A percentile compares a stretch with the other conserved stretches of the same genome.
Evolutionary conservation across 2,888 invertebrate genomes (phyloP).

Genomic region (Nemotelus nigrinus): DNA sequence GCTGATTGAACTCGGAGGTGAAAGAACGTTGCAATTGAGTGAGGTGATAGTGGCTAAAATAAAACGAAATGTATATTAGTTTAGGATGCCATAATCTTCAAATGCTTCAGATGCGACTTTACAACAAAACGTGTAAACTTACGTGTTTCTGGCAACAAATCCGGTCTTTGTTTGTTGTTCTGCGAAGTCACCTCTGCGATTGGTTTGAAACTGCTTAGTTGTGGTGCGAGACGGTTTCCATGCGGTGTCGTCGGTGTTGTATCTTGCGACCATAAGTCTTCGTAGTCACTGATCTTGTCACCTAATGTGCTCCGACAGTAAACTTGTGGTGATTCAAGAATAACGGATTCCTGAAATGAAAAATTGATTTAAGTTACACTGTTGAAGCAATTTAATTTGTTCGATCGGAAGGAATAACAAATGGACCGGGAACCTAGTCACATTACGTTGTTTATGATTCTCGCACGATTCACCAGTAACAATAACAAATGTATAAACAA

Average conservation of each 20-base stretch:
- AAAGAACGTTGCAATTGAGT: conserved; percentile 67
- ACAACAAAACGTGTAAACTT: conserved; percentile 52
- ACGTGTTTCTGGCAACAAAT: conserved; percentile 71
- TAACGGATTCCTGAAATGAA: conserved; percentile 78
- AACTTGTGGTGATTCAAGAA: conserved; percentile 81
- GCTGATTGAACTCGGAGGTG: conserved; percentile 61
- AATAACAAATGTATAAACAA: too few species aligned
- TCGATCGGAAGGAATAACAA: too few species aligned
- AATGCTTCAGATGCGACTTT: not conserved
- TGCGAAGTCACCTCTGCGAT: conserved; percentile 56
- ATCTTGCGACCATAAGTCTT: conserved; percentile 89
- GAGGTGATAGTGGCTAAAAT: conserved; percentile 68
- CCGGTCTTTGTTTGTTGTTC: conserved; percentile 64
- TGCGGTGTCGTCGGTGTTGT: conserved; percentile 61
- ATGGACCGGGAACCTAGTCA: too few species aligned
- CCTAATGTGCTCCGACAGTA: conserved; percentile 88
- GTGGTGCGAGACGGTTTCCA: conserved; percentile 68
- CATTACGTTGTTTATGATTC: too few species aligned
- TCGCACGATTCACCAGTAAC: too few species aligned
- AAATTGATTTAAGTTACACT: conserved; percentile 63
- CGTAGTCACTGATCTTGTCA: conserved; percentile 94
- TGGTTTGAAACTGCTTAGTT: conserved; percentile 64
- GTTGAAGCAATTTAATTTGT: not conserved
- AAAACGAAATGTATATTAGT: not conserved
- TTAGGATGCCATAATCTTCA: too few species aligned